These are phyloP conservation scores for Drosophila barbarae DNA, from an alignment of 2,888 invertebrate species.

Conservation along the genomic window DNA sequence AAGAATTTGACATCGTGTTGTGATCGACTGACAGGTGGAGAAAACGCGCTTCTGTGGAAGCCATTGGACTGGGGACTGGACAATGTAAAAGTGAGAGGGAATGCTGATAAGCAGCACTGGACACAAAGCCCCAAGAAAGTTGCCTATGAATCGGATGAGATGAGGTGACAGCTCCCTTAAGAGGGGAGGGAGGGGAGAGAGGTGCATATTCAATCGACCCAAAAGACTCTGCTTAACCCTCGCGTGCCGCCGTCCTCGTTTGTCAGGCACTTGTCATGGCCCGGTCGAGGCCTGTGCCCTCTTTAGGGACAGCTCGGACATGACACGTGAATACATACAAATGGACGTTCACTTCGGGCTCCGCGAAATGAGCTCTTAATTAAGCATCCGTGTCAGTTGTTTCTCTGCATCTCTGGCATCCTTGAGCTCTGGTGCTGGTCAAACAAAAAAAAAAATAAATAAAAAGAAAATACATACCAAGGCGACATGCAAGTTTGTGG, in stretches of 20 bases:
- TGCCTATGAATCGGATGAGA: conserved; percentile 25
- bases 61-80: conserved; percentile 1
- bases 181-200: background rate
- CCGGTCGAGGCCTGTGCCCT: conserved; percentile 14
- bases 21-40: conserved; percentile 32
- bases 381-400: conserved; percentile 64
- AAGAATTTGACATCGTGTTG: conserved; percentile 43
- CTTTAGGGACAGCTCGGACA: conserved; percentile 47
- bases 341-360: conserved; percentile 59
- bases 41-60: conserved; percentile 27
- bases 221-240: conserved; percentile 19
- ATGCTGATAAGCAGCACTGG: conserved; percentile 23
- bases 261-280: conserved; percentile 28
- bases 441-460: conserved; percentile 30
- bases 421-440: conserved; percentile 19
- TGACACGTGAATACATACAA: conserved; percentile 36
- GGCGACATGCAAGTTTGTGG: conserved; percentile 54
- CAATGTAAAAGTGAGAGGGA: conserved; percentile 43
- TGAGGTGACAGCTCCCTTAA: conserved; percentile 14
- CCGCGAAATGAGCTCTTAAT: conserved; percentile 66
- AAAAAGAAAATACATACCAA: conserved; percentile 41
- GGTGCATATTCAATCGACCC: conserved; percentile 31
- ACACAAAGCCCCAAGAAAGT: conserved; percentile 26
- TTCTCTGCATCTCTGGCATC: conserved; percentile 31
- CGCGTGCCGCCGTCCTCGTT: conserved; percentile 38